These are phyloP conservation scores for Stercorarius parasiticus DNA, from an alignment of 2,113 vertebrate species.

Conservation along the genomic window DNA sequence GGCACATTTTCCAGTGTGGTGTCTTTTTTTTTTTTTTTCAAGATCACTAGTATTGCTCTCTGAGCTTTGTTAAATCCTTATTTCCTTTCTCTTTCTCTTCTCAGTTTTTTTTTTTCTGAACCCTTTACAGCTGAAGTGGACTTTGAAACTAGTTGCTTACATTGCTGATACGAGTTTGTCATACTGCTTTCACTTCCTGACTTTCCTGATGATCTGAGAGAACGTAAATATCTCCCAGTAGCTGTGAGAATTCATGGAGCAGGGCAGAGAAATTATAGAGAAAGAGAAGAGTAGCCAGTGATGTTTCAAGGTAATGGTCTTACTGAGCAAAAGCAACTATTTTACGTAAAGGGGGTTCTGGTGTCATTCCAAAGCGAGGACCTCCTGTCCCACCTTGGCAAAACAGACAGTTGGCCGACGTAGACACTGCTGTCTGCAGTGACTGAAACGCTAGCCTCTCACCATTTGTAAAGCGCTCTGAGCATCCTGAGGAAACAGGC, in stretches of 20 bases:
- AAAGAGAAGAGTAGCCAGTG: not conserved
- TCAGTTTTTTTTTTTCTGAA: accelerated
- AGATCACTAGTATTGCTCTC: accelerated
- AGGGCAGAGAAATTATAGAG: not conserved
- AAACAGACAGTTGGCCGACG: not conserved
- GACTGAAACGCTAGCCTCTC: not conserved
- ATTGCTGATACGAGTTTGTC: not conserved
- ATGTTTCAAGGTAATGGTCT: not conserved
- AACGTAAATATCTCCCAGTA: not conserved
- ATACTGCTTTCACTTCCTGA: not conserved
- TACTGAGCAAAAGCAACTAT: not conserved
- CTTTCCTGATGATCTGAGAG: not conserved
- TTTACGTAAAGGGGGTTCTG: not conserved
- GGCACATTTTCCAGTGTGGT: not conserved
- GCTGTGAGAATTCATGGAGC: not conserved
- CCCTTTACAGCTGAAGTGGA: not conserved
- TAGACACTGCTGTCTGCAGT: not conserved
- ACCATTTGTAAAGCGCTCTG: not conserved
- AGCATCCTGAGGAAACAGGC: not conserved
- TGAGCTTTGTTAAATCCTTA: not conserved
- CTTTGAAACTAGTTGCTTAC: slow-evolving; percentile 44
- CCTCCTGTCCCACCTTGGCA: not conserved
- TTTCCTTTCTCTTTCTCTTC: not conserved
- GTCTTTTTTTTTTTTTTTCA: not conserved
- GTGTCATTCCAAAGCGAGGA: not conserved